phyloP scores from a whole-genome alignment of 2,888 invertebrate species.

The Habroteleia sp. region DNA sequence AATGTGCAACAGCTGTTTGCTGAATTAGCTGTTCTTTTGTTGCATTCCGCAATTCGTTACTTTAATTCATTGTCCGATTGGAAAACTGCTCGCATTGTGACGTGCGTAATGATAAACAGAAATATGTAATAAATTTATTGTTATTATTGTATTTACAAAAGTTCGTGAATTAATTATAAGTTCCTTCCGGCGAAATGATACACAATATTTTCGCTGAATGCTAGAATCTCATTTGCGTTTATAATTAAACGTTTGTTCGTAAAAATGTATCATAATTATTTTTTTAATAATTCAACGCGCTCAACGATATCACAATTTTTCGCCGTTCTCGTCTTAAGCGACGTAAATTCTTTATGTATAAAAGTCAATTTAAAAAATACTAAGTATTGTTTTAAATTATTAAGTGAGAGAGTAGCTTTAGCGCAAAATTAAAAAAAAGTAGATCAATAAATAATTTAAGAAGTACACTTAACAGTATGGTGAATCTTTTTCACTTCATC shows the following conservation, averaged over 20 bases:
- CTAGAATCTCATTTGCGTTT: conserved; percentile 29
- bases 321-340: conserved; percentile 4
- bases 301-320: conserved; percentile 17
- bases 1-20: conserved; percentile 46
- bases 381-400: conserved; percentile 10
- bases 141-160: conserved; percentile 44
- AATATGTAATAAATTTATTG: conserved; percentile 38
- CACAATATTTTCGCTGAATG: conserved; percentile 18
- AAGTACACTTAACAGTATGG: not conserved
- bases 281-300: conserved; percentile 18
- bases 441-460: conserved; percentile 11
- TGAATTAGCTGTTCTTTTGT: conserved; percentile 58
- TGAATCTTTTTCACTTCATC: not conserved
- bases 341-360: conserved; percentile 7
- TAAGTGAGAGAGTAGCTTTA: not conserved
- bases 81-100: conserved; percentile 14
- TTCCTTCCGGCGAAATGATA: conserved; percentile 6
- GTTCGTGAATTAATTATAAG: conserved; percentile 24
- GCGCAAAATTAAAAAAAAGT: conserved; percentile 14
- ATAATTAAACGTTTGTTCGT: conserved; percentile 22
- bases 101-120: conserved; percentile 36
- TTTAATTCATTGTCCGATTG: conserved; percentile 41
- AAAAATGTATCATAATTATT: conserved; percentile 29
- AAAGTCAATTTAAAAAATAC: conserved; percentile 13
- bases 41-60: conserved; percentile 32